These are phyloP conservation scores for Aphodius sticticus DNA, from an alignment of 2,888 invertebrate genomes.

Conservation along the genomic window DNA sequence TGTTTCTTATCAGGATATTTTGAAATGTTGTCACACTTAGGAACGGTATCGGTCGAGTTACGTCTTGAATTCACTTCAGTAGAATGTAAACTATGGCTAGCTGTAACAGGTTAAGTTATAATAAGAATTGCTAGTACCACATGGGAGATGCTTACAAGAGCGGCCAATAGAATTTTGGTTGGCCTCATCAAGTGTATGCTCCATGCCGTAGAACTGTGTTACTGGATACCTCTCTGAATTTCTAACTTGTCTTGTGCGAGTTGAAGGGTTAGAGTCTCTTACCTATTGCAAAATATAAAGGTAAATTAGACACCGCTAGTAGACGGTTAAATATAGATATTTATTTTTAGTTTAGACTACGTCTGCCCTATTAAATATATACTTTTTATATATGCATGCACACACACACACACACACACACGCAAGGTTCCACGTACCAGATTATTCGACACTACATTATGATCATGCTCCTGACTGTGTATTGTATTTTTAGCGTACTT, in stretches of 20 bases:
- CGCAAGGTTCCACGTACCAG: conserved; percentile 49
- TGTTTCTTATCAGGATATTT: conserved; percentile 72
- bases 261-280: conserved; percentile 50
- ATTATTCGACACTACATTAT: conserved; percentile 54
- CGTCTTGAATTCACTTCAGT: conserved; percentile 50
- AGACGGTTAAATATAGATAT: conserved; percentile 40
- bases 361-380: conserved; percentile 6
- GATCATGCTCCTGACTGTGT: conserved; percentile 37
- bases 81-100: conserved; percentile 53
- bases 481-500: conserved; percentile 65
- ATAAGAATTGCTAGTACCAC: not conserved
- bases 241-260: conserved; percentile 42
- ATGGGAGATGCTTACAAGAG: conserved; percentile 27
- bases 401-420: not conserved
- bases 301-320: not conserved
- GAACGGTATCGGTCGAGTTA: conserved; percentile 54
- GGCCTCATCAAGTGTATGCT: conserved; percentile 30
- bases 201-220: conserved; percentile 32
- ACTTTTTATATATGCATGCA: not conserved
- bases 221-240: conserved; percentile 47
- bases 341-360: conserved; percentile 41
- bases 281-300: conserved; percentile 42
- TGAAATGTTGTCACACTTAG: conserved; percentile 58
- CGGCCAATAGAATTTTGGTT: conserved; percentile 29
- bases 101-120: conserved; percentile 41